Percentiles rank a stretch among this genome's conserved stretches.
phyloP scores from a whole-genome alignment of 2,888 invertebrate species.

The Nysson spinosus region DNA sequence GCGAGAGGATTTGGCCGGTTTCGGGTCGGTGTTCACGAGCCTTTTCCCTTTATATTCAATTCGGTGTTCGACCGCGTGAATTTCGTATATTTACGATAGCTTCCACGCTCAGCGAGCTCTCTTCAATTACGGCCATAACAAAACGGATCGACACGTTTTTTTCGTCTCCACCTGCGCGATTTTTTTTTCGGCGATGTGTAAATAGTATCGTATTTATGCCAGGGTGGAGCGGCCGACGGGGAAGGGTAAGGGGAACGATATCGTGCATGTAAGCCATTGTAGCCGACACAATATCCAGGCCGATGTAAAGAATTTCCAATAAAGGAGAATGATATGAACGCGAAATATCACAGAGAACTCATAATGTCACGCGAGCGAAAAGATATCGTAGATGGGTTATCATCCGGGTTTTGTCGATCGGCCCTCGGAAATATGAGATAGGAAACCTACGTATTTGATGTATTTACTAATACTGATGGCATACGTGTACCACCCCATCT shows the following conservation, averaged over 20 bases:
- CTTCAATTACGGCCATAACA: conserved; percentile 21
- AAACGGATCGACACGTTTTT: conserved; percentile 3
- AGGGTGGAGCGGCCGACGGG: too few species aligned
- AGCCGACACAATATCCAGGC: conserved; percentile 2
- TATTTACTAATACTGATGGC: too few species aligned
- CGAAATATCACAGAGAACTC: conserved; percentile 12
- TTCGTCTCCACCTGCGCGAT: not conserved
- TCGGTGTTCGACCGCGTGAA: conserved; percentile 29
- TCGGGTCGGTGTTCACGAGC: too few species aligned
- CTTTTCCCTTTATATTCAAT: conserved; percentile 57
- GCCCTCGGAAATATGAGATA: too few species aligned
- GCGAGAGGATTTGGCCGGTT: conserved; percentile 45
- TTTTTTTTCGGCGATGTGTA: too few species aligned
- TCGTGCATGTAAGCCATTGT: conserved; percentile 10
- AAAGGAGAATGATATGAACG: conserved; percentile 11
- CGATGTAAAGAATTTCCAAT: conserved; percentile 16
- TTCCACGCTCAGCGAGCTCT: not conserved
- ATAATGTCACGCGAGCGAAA: conserved; percentile 11
- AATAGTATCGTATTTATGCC: too few species aligned
- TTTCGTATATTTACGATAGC: conserved; percentile 43
- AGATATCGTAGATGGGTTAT: too few species aligned
- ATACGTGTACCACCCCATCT: too few species aligned
- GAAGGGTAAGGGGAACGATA: not conserved
- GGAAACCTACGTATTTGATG: too few species aligned
- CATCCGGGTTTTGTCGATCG: too few species aligned